Evolutionary conservation across 2,888 invertebrate species (phyloP).

Genomic region (Epicampocera succincta): DNA sequence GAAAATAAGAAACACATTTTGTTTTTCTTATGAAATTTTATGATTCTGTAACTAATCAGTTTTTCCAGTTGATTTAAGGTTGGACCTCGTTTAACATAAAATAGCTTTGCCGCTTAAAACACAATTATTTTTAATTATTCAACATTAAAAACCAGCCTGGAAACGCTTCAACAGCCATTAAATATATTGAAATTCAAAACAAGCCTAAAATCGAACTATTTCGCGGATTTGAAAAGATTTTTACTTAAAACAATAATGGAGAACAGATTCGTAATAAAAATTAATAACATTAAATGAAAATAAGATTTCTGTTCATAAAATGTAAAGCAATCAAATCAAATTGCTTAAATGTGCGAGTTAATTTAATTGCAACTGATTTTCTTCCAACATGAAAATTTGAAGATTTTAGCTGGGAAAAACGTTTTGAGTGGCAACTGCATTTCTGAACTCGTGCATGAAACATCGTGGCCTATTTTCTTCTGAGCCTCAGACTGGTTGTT

Average conservation of each 20-base stretch:
- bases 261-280: constrained; percentile 34
- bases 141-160: too few relatives aligned
- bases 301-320: too few relatives aligned
- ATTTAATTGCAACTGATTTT: constrained; percentile 26
- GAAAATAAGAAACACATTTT: too few relatives aligned
- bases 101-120: too few relatives aligned
- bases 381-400: background rate
- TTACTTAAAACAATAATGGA: constrained; percentile 13
- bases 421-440: background rate
- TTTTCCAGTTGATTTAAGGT: too few relatives aligned
- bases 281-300: constrained; percentile 6
- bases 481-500: background rate
- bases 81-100: too few relatives aligned
- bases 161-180: background rate
- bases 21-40: too few relatives aligned
- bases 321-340: background rate
- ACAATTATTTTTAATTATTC: too few relatives aligned
- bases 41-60: too few relatives aligned
- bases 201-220: constrained; percentile 9
- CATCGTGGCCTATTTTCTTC: constrained; percentile 21
- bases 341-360: constrained; percentile 25
- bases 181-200: constrained; percentile 25
- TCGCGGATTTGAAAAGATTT: constrained; percentile 23
- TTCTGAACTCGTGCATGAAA: background rate
- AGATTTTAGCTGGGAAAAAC: background rate